These are phyloP conservation scores for Willisornis vidua DNA, from an alignment of 2,113 vertebrate genomes.

Conservation along the genomic window DNA sequence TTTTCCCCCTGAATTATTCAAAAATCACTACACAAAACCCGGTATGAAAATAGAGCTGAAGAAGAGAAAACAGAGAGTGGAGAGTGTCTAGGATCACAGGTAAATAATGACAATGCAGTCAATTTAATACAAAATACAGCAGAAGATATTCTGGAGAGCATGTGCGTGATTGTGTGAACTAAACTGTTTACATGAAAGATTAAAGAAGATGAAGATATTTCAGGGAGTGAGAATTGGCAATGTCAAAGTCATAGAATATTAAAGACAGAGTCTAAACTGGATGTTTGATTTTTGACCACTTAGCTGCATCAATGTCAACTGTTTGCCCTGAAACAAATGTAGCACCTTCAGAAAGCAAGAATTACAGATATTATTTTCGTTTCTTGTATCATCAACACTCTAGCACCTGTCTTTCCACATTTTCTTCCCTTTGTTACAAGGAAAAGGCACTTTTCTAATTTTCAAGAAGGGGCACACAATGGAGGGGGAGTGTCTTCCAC, in stretches of 20 bases:
- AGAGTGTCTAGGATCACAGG: neutral
- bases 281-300: neutral
- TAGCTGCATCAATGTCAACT: neutral
- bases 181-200: slow-evolving; percentile 53
- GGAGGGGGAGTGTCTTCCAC: neutral
- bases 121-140: neutral
- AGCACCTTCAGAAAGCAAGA: neutral
- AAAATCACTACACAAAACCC: neutral
- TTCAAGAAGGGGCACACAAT: neutral
- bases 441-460: neutral
- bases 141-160: neutral
- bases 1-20: neutral
- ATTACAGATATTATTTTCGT: neutral
- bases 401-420: neutral
- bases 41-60: neutral
- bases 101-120: neutral
- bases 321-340: neutral
- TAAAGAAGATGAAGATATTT: slow-evolving; percentile 54
- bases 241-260: slow-evolving; percentile 34
- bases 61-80: neutral
- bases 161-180: neutral
- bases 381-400: neutral
- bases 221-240: neutral
- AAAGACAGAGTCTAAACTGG: slow-evolving; percentile 1
- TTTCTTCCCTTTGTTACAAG: neutral